A percentile compares a stretch with the other conserved stretches of the same genome.
These are phyloP conservation scores for Ceryle rudis DNA, from an alignment of 2,797 vertebrate species.

Conservation along the genomic window DNA sequence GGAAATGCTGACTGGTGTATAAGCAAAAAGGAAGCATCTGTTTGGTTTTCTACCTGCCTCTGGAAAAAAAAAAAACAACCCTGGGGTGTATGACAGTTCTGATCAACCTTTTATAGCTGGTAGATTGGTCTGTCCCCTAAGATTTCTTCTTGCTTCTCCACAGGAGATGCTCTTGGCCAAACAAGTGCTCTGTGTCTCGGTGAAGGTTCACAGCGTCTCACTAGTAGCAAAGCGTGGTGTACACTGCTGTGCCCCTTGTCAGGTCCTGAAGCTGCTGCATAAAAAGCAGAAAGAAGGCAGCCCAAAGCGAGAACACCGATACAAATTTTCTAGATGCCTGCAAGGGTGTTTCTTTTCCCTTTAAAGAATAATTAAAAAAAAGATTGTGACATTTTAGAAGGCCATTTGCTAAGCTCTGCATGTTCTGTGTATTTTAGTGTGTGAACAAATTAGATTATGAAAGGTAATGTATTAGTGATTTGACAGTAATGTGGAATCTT, in stretches of 20 bases:
- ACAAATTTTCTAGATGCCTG: background rate
- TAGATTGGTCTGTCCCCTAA: background rate
- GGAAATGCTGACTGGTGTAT: background rate
- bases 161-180: background rate
- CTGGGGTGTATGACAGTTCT: background rate
- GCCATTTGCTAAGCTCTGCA: conserved; percentile 44
- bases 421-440: conserved; percentile 68
- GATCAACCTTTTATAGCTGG: background rate
- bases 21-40: fast-evolving
- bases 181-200: background rate
- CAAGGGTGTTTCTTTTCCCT: conserved; percentile 3
- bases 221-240: background rate
- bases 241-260: fast-evolving
- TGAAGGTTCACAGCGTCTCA: background rate
- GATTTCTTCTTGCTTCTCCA: background rate
- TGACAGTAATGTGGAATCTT: conserved; percentile 71
- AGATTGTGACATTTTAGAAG: conserved; percentile 31
- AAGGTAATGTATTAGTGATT: conserved; percentile 73
- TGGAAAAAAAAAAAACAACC: too few relatives aligned
- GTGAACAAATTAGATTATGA: conserved; percentile 72
- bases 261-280: background rate
- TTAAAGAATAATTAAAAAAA: conserved; percentile 33
- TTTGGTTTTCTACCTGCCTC: background rate
- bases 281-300: background rate
- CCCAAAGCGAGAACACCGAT: background rate